Evolutionary conservation across 2,888 invertebrate genomes (phyloP).

Genomic region (Ormyrus nitidulus): DNA sequence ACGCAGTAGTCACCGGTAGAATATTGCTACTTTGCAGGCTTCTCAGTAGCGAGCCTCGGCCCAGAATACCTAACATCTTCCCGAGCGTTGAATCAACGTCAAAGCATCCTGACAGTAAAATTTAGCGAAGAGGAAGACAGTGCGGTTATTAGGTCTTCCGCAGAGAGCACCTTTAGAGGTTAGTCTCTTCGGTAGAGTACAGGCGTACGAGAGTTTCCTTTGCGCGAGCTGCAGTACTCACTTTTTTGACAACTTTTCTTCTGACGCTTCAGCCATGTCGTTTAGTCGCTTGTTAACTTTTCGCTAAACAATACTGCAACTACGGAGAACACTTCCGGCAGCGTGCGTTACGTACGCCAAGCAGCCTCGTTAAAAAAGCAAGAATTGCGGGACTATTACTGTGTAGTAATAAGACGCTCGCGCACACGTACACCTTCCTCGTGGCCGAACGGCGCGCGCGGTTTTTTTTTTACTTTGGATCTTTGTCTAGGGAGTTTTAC

Average conservation of each 20-base stretch:
- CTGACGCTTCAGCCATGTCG: constrained; percentile 65
- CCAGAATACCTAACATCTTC: constrained; percentile 53
- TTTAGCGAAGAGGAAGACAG: too few relatives aligned
- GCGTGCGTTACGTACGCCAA: background rate
- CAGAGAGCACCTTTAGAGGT: constrained; percentile 15
- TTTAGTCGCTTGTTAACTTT: background rate
- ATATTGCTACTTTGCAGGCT: constrained; percentile 7
- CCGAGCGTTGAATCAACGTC: background rate
- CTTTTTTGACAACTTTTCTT: constrained; percentile 83
- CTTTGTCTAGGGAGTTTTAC: too few relatives aligned
- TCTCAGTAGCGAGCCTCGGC: constrained; percentile 26
- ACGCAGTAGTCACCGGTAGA: constrained; percentile 29
- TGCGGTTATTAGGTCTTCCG: background rate
- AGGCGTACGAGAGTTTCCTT: constrained; percentile 19
- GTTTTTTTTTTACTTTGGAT: too few relatives aligned
- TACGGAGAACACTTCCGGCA: background rate
- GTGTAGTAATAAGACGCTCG: too few relatives aligned
- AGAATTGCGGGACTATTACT: too few relatives aligned
- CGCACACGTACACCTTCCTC: too few relatives aligned
- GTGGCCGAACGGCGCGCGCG: too few relatives aligned
- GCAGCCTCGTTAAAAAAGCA: too few relatives aligned
- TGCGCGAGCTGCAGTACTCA: constrained; percentile 74
- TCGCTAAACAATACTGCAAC: background rate
- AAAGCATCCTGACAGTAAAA: too few relatives aligned
- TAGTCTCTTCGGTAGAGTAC: background rate